Conservation (phyloP, 2,113 vertebrate genomes). For the Eurypyga helias region DNA sequence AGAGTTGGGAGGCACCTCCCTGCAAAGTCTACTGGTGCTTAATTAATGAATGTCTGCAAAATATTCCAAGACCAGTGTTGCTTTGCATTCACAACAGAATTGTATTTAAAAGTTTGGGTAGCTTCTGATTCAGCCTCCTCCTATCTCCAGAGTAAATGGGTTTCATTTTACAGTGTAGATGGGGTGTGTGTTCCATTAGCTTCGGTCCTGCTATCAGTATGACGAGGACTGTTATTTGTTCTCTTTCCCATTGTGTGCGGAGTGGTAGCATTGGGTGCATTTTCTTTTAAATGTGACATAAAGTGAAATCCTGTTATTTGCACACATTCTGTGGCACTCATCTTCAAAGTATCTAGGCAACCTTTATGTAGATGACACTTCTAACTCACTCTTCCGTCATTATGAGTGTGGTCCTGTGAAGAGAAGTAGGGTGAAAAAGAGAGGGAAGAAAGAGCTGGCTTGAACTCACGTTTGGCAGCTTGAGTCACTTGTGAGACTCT, state of each 20-base stretch:
- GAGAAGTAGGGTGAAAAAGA: background rate
- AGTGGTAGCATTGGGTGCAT: background rate
- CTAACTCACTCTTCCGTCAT: background rate
- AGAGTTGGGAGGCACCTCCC: background rate
- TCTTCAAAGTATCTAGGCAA: conserved; percentile 16
- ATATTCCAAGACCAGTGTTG: background rate
- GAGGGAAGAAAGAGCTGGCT: background rate
- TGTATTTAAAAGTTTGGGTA: background rate
- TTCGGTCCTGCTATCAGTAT: background rate
- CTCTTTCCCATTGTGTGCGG: background rate
- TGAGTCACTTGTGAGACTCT: background rate
- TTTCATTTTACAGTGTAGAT: background rate
- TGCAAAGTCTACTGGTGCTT: background rate
- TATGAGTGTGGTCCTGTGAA: background rate
- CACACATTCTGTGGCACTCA: conserved; percentile 2
- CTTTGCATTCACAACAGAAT: background rate
- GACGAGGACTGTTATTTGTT: background rate
- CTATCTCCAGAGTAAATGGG: background rate
- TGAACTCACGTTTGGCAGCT: background rate
- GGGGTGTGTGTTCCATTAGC: background rate
- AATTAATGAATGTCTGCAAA: background rate
- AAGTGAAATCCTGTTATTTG: conserved; percentile 46
- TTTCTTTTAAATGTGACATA: background rate
- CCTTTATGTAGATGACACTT: conserved; percentile 28
- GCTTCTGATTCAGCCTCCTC: background rate